Conservation (phyloP, 2,113 vertebrate genomes). For the Felis chaus region DNA sequence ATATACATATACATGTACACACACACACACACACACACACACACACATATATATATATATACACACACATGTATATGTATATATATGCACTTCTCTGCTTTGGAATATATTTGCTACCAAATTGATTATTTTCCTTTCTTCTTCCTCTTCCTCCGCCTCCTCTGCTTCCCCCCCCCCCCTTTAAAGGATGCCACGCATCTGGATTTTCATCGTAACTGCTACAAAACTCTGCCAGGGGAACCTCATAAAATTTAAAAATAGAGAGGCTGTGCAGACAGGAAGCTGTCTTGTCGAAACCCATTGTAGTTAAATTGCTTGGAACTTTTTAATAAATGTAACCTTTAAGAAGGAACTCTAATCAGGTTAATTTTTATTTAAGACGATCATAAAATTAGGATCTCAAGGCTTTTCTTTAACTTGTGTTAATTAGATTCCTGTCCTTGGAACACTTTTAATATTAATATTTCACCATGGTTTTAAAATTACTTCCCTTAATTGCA, state of each 20-base stretch:
- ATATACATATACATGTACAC: background rate
- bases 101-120: constrained; percentile 97
- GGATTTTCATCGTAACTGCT: constrained; percentile 83
- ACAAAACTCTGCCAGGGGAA: constrained; percentile 83
- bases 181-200: constrained; percentile 75
- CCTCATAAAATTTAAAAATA: constrained; percentile 85
- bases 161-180: constrained; percentile 24
- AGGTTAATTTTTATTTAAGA: constrained; percentile 86
- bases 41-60: background rate
- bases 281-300: constrained; percentile 81
- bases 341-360: constrained; percentile 78
- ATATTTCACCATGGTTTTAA: constrained; percentile 51
- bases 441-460: constrained; percentile 72
- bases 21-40: too few species aligned
- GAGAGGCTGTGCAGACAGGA: constrained; percentile 74
- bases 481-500: constrained; percentile 68
- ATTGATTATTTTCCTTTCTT: constrained; percentile 91
- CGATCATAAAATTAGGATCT: constrained; percentile 77
- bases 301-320: constrained; percentile 81
- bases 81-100: constrained; percentile 88
- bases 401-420: constrained; percentile 66
- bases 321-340: constrained; percentile 85
- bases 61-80: too few species aligned
- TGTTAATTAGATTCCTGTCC: constrained; percentile 74
- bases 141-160: constrained; percentile 69